Conservation (phyloP, 1,140 invertebrate genomes). For the Idris sp. region DNA sequence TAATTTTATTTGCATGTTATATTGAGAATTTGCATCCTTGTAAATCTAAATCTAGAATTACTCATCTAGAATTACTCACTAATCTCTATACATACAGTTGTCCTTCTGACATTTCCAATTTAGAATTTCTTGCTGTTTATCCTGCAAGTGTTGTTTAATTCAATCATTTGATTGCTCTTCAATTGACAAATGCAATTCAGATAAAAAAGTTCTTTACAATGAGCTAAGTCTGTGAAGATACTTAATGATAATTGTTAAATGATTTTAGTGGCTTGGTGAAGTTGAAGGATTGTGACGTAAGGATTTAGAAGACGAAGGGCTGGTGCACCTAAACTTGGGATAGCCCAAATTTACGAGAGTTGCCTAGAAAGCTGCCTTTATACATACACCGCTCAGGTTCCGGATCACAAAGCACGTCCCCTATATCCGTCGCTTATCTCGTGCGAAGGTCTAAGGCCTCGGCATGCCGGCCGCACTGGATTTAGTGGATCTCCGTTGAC, state of each 20-base stretch:
- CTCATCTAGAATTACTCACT: too few relatives aligned
- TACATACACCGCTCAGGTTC: conserved; percentile 65
- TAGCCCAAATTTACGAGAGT: conserved; percentile 59
- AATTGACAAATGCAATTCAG: not conserved
- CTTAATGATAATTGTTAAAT: conserved; percentile 43
- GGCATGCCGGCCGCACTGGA: conserved; percentile 67
- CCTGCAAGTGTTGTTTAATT: too few relatives aligned
- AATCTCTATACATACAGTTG: too few relatives aligned
- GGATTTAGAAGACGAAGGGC: conserved; percentile 58
- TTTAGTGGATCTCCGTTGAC: conserved; percentile 71
- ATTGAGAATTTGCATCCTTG: too few relatives aligned
- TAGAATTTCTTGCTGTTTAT: too few relatives aligned
- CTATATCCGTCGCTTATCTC: conserved; percentile 71
- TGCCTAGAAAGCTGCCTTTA: conserved; percentile 61
- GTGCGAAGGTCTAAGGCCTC: conserved; percentile 72
- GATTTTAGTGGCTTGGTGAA: conserved; percentile 40
- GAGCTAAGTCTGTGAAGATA: too few relatives aligned
- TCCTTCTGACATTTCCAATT: too few relatives aligned
- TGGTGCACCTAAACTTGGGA: conserved; percentile 58
- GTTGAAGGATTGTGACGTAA: conserved; percentile 36
- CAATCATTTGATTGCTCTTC: too few relatives aligned
- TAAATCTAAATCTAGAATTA: too few relatives aligned
- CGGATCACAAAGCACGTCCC: conserved; percentile 75
- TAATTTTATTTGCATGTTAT: too few relatives aligned
- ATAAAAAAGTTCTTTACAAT: too few relatives aligned